phyloP scores from a whole-genome alignment of 2,888 invertebrate species.

The Chouioia cunea region DNA sequence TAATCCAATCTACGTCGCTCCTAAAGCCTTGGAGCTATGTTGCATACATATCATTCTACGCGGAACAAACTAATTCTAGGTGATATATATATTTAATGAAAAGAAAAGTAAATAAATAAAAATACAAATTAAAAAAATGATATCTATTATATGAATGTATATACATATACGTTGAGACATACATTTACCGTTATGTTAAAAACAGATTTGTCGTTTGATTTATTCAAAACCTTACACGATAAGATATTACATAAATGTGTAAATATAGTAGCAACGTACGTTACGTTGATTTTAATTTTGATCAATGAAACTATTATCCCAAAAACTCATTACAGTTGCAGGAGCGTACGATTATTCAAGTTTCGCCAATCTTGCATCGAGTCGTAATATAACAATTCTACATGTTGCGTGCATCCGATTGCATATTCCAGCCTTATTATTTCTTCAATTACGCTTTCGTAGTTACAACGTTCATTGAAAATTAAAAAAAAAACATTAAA shows the following conservation, averaged over 20 bases:
- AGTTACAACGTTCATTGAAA: too few species aligned
- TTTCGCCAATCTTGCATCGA: conserved; percentile 5
- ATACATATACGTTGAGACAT: conserved; percentile 58
- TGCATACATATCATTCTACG: conserved; percentile 67
- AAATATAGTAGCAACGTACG: too few species aligned
- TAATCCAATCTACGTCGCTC: conserved; percentile 34
- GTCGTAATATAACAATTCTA: too few species aligned
- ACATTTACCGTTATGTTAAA: conserved; percentile 60
- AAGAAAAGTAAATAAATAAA: conserved; percentile 40
- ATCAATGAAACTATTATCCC: neutral
- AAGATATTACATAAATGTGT: too few species aligned
- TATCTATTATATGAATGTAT: conserved; percentile 53
- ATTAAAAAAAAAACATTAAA: too few species aligned
- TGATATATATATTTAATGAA: conserved; percentile 53
- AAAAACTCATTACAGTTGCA: neutral
- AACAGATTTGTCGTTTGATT: conserved; percentile 19
- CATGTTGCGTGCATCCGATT: too few species aligned
- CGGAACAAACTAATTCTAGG: conserved; percentile 63
- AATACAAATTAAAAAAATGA: conserved; percentile 35
- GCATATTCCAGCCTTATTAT: conserved; percentile 7
- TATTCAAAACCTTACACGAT: neutral
- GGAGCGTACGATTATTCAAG: too few species aligned
- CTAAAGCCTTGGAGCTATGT: conserved; percentile 54
- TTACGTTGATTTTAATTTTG: neutral
- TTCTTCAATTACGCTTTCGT: neutral